These are phyloP conservation scores for Siniperca knerii DNA, from an alignment of 2,113 vertebrate genomes.

Conservation along the genomic window DNA sequence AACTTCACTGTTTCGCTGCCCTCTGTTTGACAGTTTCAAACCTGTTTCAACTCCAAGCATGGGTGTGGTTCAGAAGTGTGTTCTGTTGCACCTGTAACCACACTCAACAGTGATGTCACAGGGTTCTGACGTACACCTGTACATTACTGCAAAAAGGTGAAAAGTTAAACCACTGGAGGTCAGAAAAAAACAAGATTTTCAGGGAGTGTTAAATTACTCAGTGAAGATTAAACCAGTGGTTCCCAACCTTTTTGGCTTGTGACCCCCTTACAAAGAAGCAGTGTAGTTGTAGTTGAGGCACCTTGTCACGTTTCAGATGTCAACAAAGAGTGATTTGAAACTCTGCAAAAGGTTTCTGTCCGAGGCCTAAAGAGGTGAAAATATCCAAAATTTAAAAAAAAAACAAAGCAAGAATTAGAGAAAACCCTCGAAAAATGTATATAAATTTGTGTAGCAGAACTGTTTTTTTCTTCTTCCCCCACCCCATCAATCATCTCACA, in stretches of 20 bases:
- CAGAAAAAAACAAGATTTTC: background rate
- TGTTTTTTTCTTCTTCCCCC: background rate
- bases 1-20: too few species aligned
- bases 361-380: background rate
- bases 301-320: too few species aligned
- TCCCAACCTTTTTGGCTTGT: background rate
- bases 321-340: background rate
- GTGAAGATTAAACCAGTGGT: background rate
- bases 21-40: too few species aligned
- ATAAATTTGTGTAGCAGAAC: background rate
- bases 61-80: background rate
- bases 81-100: background rate
- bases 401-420: too few species aligned
- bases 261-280: background rate
- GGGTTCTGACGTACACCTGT: background rate
- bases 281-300: background rate
- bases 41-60: too few species aligned
- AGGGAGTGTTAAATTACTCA: too few species aligned
- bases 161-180: background rate
- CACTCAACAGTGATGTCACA: background rate
- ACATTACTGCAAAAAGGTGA: background rate
- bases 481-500: background rate
- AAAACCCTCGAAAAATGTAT: too few species aligned
- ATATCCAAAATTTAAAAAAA: background rate
- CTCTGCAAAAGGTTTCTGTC: background rate